Conservation (phyloP, 2,888 invertebrate species). For the Daptonema setosum region DNA sequence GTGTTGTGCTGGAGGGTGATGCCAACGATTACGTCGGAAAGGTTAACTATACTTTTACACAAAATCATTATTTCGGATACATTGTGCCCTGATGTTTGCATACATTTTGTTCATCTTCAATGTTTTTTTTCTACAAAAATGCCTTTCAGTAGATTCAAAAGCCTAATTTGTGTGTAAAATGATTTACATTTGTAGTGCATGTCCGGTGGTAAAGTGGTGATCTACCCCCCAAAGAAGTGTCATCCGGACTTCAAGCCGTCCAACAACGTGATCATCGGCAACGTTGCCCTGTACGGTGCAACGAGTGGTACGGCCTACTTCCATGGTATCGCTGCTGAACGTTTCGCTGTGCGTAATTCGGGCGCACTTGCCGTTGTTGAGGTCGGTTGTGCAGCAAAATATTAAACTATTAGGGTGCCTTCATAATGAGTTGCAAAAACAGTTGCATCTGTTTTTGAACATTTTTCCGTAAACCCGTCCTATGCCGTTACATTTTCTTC, state of each 20-base stretch:
- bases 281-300: constrained; percentile 91
- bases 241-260: constrained; percentile 57
- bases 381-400: too few species aligned
- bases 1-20: constrained; percentile 76
- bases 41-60: constrained; percentile 33
- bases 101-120: background rate
- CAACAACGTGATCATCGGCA: constrained; percentile 85
- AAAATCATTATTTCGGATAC: background rate
- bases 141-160: too few species aligned
- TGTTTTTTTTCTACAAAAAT: background rate
- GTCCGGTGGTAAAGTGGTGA: constrained; percentile 76
- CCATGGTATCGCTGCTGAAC: constrained; percentile 82
- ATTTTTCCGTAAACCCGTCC: too few species aligned
- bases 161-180: too few species aligned
- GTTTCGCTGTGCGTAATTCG: constrained; percentile 93
- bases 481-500: too few species aligned
- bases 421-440: too few species aligned
- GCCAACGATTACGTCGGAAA: constrained; percentile 94
- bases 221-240: constrained; percentile 66
- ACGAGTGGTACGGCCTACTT: constrained; percentile 54
- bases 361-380: constrained; percentile 86
- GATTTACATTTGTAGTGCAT: too few species aligned
- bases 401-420: too few species aligned
- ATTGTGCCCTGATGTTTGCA: too few species aligned
- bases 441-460: too few species aligned